These are phyloP conservation scores for Ricordea florida DNA, from an alignment of 92 coral and sea anemone species.

Conservation along the genomic window DNA sequence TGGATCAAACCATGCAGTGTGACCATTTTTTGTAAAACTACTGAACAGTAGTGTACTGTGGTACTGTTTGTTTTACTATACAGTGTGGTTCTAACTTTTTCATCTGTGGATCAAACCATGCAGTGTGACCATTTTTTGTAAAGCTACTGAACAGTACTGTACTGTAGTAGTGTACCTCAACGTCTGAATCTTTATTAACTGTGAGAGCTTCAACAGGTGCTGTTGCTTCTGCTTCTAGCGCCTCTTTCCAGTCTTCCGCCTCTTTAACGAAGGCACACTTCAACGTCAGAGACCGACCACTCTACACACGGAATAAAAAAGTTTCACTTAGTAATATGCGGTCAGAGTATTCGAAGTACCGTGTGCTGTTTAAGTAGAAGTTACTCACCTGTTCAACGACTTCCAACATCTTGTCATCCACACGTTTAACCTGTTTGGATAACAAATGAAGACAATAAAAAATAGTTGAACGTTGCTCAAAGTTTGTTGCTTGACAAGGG, in stretches of 20 bases:
- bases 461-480: too few species aligned
- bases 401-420: conserved; percentile 69
- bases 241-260: conserved; percentile 93
- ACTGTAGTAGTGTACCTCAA: conserved; percentile 16
- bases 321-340: not conserved
- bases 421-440: conserved; percentile 13
- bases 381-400: conserved; percentile 47
- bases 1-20: too few species aligned
- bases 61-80: too few species aligned
- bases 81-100: too few species aligned
- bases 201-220: not conserved
- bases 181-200: not conserved
- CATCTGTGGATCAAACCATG: too few species aligned
- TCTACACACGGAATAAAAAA: not conserved
- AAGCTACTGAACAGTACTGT: too few species aligned
- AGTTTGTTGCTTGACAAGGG: too few species aligned
- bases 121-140: not conserved
- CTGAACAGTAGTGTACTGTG: too few species aligned
- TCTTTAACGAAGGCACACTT: conserved; percentile 80
- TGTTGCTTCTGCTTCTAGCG: conserved; percentile 72
- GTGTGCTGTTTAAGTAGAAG: not conserved
- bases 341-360: not conserved
- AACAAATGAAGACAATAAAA: not conserved
- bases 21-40: too few species aligned
- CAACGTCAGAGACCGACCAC: conserved; percentile 42